Evolutionary conservation across 2,888 invertebrate species (phyloP), one percentile per base, ranked within the genome.

Genomic region (Eueremaeus valkanovi): DNA sequence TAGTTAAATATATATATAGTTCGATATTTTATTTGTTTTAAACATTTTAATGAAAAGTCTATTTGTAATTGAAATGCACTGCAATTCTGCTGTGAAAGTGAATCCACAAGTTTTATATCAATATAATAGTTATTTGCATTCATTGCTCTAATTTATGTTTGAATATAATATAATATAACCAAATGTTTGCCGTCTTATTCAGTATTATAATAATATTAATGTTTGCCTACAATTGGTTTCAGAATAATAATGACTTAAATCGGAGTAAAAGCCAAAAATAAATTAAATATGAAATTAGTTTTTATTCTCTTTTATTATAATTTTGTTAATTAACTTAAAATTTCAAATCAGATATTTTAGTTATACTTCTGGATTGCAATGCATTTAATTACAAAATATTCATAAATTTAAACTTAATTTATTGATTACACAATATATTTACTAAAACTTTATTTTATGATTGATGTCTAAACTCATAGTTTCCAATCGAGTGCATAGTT

Each of bases 401-500:
- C 1, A n/a, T n/a, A n/a, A 13, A 55, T 24, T 55, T 16, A 21
- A n/a, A 55, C 21, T n/a, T 55, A 55, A 24, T 24, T 55, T 55
- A 27, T 11, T 49, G 3, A 11, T 49, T 49, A 49, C 9, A 18
- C 18, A 49, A 49, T 49, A n/a, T 49, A 49, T n/a, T n/a, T n/a
- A 49, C 8, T 49, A 49, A 6, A 49, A 61, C 21, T 33, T 24
- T 31, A 55, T 55, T 33, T 18, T 18, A 63, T 68, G 68, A 68
- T 68, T 68, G 36, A 40, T 40, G 24, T 40, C 24, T 68, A 21
- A 68, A 68, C 11, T 68, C 40, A 68, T 68, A 40, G 13, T 68
- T 68, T 68, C 13, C 36, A 68, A 68, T 68, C 42, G 24, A 61
- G 68, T 68, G 68, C 68, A 68, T 68, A 68, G 68, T 36, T 68